These are phyloP conservation scores for Perizoma affinitatum DNA, from an alignment of 2,888 invertebrate species.

Conservation along the genomic window DNA sequence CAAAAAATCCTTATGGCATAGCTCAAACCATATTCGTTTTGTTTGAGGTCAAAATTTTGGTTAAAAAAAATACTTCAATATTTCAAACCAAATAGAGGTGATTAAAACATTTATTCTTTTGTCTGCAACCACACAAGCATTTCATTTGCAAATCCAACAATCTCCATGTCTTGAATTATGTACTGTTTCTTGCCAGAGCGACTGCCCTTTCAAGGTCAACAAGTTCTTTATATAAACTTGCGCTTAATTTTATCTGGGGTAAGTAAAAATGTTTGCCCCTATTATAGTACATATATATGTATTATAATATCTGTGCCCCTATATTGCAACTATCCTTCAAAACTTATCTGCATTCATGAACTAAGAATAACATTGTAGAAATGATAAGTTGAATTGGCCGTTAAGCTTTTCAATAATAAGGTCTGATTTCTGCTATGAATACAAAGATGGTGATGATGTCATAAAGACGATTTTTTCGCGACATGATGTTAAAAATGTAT, in stretches of 20 bases:
- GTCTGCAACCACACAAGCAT: neutral
- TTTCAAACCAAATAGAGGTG: too few relatives aligned
- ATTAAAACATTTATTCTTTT: neutral
- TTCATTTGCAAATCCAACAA: constrained; percentile 2
- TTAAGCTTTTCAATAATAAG: constrained; percentile 14
- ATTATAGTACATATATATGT: too few relatives aligned
- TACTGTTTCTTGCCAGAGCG: too few relatives aligned
- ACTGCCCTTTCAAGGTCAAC: constrained; percentile 25
- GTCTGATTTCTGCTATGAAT: constrained; percentile 28
- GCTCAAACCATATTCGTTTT: too few relatives aligned
- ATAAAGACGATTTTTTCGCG: neutral
- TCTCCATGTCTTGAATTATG: constrained; percentile 7
- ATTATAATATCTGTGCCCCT: too few relatives aligned
- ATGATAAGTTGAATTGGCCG: constrained; percentile 11
- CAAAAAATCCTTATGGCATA: too few relatives aligned
- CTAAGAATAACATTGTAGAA: constrained; percentile 4
- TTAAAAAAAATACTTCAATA: too few relatives aligned
- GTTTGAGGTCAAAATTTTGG: too few relatives aligned
- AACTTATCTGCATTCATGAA: neutral
- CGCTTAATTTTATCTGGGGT: too few relatives aligned
- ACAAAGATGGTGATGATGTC: constrained; percentile 36
- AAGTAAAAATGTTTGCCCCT: too few relatives aligned
- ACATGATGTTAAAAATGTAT: neutral
- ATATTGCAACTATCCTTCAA: constrained; percentile 4
- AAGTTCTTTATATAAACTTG: neutral